Percentiles rank a stretch among this genome's conserved stretches.
phyloP scores from a whole-genome alignment of 2,888 invertebrate species.

The Bunonema sp. region DNA sequence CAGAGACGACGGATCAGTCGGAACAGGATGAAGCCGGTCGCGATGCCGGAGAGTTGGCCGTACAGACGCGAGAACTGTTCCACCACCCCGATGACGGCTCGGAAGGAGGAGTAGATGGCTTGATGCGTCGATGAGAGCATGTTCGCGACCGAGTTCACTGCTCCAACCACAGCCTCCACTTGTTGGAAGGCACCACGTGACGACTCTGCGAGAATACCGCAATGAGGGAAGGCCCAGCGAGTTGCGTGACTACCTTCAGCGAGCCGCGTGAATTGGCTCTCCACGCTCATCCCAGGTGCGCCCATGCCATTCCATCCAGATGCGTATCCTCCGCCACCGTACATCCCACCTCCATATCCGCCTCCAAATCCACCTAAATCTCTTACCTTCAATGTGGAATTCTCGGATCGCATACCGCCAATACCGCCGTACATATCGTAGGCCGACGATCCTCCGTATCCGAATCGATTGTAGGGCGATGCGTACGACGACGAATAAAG shows the following conservation, averaged over 20 bases:
- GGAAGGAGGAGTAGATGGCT: constrained; percentile 81
- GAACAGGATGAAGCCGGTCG: constrained; percentile 7
- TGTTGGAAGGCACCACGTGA: constrained; percentile 82
- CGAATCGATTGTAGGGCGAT: too few relatives aligned
- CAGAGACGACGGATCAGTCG: constrained; percentile 13
- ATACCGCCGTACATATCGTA: constrained; percentile 1
- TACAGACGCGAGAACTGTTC: constrained; percentile 76
- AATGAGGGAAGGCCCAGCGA: neutral
- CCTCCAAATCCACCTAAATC: constrained; percentile 4
- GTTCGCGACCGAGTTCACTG: constrained; percentile 74
- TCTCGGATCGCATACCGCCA: neutral
- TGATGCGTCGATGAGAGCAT: constrained; percentile 92
- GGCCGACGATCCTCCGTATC: too few relatives aligned
- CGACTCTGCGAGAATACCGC: constrained; percentile 53
- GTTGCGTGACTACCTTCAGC: constrained; percentile 26
- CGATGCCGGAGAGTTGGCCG: constrained; percentile 49
- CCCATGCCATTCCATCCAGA: constrained; percentile 2
- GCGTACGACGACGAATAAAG: too few relatives aligned
- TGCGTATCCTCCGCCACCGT: constrained; percentile 6
- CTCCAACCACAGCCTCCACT: constrained; percentile 75
- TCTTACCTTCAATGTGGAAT: neutral
- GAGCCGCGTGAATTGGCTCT: constrained; percentile 25
- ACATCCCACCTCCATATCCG: constrained; percentile 4
- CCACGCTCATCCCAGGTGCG: constrained; percentile 5
- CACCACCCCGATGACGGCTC: constrained; percentile 79